Evolutionary conservation across 2,888 invertebrate genomes (phyloP), one percentile per base, ranked within the genome.

Genomic region (Tineola bisselliella): DNA sequence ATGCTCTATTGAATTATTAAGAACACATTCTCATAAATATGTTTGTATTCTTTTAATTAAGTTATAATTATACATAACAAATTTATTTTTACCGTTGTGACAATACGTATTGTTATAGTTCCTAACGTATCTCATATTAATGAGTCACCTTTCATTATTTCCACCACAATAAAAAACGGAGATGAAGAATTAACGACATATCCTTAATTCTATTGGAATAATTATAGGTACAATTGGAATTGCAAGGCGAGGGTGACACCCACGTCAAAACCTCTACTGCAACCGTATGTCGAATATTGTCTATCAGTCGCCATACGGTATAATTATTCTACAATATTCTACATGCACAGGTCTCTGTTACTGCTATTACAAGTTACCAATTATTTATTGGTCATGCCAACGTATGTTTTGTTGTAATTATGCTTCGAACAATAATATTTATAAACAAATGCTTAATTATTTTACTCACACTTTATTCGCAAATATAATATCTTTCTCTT

Each of bases 281-380:
- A 3, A 48, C 48, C 8, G 48, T 48, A 48, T 17, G 48, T 48
- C 6, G 48, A 48, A 48, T 48, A n/a, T 48, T 48, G 15, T 48
- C 8, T 48, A 48, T 48, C 5, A 3, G 15, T 48, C 15, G 48
- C 48, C 84, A 84, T 79, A 76, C 74, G 82, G 83, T 67, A 69
- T 84, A 84, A 84, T 83, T 78, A 81, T 69, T 67, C 67, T n/a
- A n/a, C n/a, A n/a, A n/a, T n/a, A n/a, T n/a, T n/a, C n/a, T n/a
- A n/a, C 68, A 64, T 66, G 65, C 69, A 73, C 48, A 48, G n/a
- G 48, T 10, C 17, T 17, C 48, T 17, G 48, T 17, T 17, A 25
- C 25, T 6, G 6, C 25, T 25, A 6, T 25, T 25, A 25, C 6
- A 25, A 17, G 48, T 17, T n/a, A 48, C n/a, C 48, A 48, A 48